Evolutionary conservation across 2,888 invertebrate genomes (phyloP).

Genomic region (Oasisia sp.): DNA sequence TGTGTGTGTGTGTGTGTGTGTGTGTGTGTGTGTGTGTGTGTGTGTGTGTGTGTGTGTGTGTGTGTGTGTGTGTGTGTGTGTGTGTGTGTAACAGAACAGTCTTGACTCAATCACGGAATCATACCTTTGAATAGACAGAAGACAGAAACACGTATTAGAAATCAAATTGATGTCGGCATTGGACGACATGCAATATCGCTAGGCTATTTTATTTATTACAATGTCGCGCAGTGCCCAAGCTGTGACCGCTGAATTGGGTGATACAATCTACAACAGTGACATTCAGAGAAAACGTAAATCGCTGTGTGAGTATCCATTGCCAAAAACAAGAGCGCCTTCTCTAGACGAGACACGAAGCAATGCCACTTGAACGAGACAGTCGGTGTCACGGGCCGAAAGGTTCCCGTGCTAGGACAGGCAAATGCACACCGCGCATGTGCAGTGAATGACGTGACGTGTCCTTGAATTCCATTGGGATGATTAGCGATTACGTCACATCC

Average conservation of each 20-base stretch:
- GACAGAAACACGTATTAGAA: no score
- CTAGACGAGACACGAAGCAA: not conserved
- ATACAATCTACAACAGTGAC: not conserved
- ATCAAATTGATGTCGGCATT: not conserved
- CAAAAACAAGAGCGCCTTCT: not conserved
- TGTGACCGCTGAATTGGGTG: not conserved
- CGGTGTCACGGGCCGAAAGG: no score
- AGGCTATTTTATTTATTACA: not conserved
- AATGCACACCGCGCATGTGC: no score
- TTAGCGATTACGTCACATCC: no score
- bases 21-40: no score
- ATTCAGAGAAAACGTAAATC: not conserved
- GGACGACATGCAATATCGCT: not conserved
- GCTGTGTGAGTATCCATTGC: not conserved
- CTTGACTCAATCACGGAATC: not conserved
- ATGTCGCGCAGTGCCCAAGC: not conserved
- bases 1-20: no score
- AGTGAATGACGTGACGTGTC: no score
- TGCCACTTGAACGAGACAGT: no score
- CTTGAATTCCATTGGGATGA: no score
- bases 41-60: no score
- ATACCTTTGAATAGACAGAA: not conserved
- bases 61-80: no score
- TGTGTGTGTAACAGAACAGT: not conserved
- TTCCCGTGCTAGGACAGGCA: no score